These are phyloP conservation scores for Urocyon cinereoargenteus DNA, from an alignment of 2,797 vertebrate species.

Conservation along the genomic window DNA sequence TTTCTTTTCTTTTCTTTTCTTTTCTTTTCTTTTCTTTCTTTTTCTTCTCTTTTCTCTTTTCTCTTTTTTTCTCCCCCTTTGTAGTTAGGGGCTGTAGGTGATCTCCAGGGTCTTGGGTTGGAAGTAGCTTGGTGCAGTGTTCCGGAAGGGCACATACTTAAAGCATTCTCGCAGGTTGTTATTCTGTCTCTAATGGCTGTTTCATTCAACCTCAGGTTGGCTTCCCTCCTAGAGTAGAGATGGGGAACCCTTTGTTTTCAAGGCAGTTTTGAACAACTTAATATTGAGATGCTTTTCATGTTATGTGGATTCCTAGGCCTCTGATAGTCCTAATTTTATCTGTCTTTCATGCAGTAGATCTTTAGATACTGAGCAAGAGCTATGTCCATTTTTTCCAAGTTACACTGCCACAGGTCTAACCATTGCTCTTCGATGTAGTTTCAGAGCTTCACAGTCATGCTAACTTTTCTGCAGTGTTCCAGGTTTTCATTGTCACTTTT, in stretches of 20 bases:
- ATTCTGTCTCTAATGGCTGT: not conserved
- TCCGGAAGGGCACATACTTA: not conserved
- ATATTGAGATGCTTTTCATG: not conserved
- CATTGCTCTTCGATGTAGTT: not conserved
- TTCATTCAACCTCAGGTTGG: not conserved
- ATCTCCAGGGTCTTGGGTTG: not conserved
- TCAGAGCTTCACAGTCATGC: not conserved
- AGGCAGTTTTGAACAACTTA: slow-evolving; percentile 5
- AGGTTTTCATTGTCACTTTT: not conserved
- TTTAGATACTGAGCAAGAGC: not conserved
- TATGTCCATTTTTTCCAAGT: not conserved
- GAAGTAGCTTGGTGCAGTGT: slow-evolving; percentile 22
- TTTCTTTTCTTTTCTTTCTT: no score
- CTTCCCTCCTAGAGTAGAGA: slow-evolving; percentile 12
- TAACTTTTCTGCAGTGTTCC: not conserved
- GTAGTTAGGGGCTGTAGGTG: not conserved
- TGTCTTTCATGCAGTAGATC: not conserved
- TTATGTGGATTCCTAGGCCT: not conserved
- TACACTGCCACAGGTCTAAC: not conserved
- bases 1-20: no score
- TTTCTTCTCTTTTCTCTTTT: no score
- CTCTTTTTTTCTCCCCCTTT: not conserved
- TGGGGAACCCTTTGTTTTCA: not conserved
- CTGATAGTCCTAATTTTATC: not conserved
- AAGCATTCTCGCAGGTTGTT: not conserved